Base-by-base conservation (phyloP, 2,113 vertebrate species). In the Dipodomys merriami region DNA sequence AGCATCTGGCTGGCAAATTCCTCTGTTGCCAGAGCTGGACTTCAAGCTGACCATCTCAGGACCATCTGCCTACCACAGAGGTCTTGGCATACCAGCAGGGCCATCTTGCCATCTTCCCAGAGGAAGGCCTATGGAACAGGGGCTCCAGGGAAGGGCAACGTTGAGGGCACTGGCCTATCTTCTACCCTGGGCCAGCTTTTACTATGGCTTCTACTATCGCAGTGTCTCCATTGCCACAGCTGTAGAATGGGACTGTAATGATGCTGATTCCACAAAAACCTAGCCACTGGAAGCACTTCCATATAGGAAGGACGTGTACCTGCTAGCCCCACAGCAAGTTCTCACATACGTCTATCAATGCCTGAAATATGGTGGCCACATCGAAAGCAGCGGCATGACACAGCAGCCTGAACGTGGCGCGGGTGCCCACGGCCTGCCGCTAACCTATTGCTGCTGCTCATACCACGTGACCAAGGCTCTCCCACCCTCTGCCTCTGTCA, bases 291-390 rank as follows among this genome's bases (percentile, higher is more conserved):
- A 83, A 67, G 35, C 15, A 73, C 30, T 7, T 44, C 2, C 2
- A 7, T 1, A 2, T 11, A 0, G 10, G 15, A 53, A 84, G 84
- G 67, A 29, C 3, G 30, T 69, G 25, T 3, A 9, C 69, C 0
- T 27, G 62, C 69, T 44, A 10, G 29, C 8, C 65, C 8, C 12
- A 5, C 1, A 1, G 33, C 25, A 16, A 49, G 57, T 16, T 22
- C 30, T 39, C 53, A 5, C 18, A 2, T 5, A 0, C 1, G 13
- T 69, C 3, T 64, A 4, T 9, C 13, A 7, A 6, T 5, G 13
- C 71, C 46, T 46, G 25, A 35, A 65, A 77, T 6, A n/a, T 0
- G 0, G 4, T 0, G 33, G 29, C 5, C 6, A 6, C 3, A 2
- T 1, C 44, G 27, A 6, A 22, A 30, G 30, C 1, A 10, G 29